Percentiles rank a stretch among this genome's conserved stretches.
These are phyloP conservation scores for Aleadryas rufinucha DNA, from an alignment of 2,113 vertebrate genomes.

Conservation along the genomic window DNA sequence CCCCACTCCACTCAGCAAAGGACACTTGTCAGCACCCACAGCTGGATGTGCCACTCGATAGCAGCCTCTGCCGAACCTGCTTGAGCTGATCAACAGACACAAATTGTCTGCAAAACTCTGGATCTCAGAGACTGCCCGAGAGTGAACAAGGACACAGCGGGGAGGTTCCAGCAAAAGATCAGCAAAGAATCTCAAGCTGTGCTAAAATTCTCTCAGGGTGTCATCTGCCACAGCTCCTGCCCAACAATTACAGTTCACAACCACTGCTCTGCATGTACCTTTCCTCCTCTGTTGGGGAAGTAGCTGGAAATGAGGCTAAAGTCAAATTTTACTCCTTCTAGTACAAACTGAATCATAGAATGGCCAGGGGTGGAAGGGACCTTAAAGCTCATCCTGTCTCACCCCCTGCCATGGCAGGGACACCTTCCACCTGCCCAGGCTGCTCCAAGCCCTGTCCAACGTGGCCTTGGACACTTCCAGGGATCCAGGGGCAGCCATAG, in stretches of 20 bases:
- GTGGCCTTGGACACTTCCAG: neutral
- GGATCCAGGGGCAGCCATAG: neutral
- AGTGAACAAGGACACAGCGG: neutral
- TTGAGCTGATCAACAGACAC: neutral
- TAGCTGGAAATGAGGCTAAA: neutral
- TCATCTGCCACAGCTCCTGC: neutral
- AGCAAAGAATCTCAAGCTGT: neutral
- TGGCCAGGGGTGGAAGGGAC: neutral
- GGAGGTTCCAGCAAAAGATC: neutral
- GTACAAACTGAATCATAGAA: neutral
- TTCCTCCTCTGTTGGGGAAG: neutral
- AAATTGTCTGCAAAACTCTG: neutral
- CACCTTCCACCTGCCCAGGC: accelerated
- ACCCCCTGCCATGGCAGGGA: neutral
- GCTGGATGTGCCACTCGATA: neutral
- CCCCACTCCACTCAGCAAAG: neutral
- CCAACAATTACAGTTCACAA: neutral
- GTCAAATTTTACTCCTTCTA: neutral
- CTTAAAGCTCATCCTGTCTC: neutral
- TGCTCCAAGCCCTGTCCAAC: neutral
- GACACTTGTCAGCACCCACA: neutral
- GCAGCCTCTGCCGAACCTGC: neutral
- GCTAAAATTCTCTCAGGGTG: neutral
- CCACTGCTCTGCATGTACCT: neutral
- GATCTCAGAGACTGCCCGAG: neutral